Evolutionary conservation across 2,113 vertebrate genomes (phyloP).

Genomic region (Tychaedon coryphoeus): DNA sequence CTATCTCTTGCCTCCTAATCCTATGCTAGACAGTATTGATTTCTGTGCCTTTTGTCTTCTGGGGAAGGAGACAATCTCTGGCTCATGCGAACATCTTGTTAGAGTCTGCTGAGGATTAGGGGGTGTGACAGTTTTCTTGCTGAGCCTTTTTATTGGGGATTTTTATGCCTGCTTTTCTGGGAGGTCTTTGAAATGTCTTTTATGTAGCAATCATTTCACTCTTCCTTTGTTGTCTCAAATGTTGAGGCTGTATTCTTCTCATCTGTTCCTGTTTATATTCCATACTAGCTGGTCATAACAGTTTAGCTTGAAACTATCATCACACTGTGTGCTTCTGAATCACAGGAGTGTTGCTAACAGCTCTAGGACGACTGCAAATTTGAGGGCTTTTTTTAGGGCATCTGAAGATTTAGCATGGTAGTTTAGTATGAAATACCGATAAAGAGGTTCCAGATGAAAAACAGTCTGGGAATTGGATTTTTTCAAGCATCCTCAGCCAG

Average conservation of each 20-base stretch:
- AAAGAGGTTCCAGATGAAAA: slow-evolving; percentile 8
- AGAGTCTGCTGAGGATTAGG: slow-evolving; percentile 72
- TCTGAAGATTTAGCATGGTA: background rate
- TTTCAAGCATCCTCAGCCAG: background rate
- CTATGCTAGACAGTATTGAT: slow-evolving; percentile 58
- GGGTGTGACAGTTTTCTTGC: slow-evolving; percentile 64
- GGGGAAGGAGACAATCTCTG: slow-evolving; percentile 57
- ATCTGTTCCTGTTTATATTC: slow-evolving; percentile 53
- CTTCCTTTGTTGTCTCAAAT: slow-evolving; percentile 70
- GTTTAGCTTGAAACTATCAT: slow-evolving; percentile 42
- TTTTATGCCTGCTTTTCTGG: slow-evolving; percentile 69
- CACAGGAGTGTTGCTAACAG: background rate
- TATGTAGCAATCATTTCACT: slow-evolving; percentile 65
- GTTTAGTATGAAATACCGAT: background rate
- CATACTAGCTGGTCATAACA: slow-evolving; percentile 39
- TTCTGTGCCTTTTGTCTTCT: slow-evolving; percentile 69
- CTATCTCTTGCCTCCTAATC: slow-evolving; percentile 62
- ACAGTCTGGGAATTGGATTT: background rate
- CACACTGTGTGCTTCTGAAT: background rate
- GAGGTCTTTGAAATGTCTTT: slow-evolving; percentile 74
- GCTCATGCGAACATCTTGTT: slow-evolving; percentile 69
- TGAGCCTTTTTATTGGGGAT: slow-evolving; percentile 66
- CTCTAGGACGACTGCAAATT: background rate
- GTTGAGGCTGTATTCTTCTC: slow-evolving; percentile 56
- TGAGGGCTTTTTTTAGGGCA: background rate